Evolutionary conservation across 2,888 invertebrate genomes (phyloP), one percentile per base, ranked within the genome.

Genomic region (Philonicus albiceps): DNA sequence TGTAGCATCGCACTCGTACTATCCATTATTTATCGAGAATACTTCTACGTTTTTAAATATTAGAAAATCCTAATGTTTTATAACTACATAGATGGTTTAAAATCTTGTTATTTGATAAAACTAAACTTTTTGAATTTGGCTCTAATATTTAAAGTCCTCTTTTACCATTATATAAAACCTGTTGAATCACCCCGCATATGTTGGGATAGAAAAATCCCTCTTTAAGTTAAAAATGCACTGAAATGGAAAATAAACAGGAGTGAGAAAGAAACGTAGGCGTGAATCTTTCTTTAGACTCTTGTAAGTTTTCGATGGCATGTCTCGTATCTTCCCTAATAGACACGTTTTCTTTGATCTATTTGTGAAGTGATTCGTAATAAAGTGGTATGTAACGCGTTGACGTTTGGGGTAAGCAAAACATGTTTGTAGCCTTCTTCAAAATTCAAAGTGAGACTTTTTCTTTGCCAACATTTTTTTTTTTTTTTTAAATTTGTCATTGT

Each of bases 351-450:
- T 83, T 83, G 81, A 83, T 83, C 81, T 83, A 64, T 64, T 64
- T 64, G 55, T 34, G 64, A 83, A 83, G 64, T 83, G 81, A 83
- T 64, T 83, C 64, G 81, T 64, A 83, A 83, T 83, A 64, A 83
- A 83, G 81, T 83, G 81, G 81, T 83, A 19, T 53, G 81, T 83
- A 83, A 83, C 64, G 37, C 34, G 16, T 64, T 83, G 27, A 6
- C 64, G 64, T n/a, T 83, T 31, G 31, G 81, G 81, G 78, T 19
- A 31, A 83, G 31, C 19, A 19, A 34, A 64, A 83, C 53, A 83
- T 83, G 64, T 83, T 83, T 64, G 22, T 27, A 27, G 34, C 81
- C 27, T 64, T 34, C 64, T 22, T 19, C 11, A 64, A 43, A 55
- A 83, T 83, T 34, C 37, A n/a, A 43, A 64, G 37, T 83, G 30